Conservation (phyloP, 1,140 invertebrate species). For the Achatina immaculata region DNA sequence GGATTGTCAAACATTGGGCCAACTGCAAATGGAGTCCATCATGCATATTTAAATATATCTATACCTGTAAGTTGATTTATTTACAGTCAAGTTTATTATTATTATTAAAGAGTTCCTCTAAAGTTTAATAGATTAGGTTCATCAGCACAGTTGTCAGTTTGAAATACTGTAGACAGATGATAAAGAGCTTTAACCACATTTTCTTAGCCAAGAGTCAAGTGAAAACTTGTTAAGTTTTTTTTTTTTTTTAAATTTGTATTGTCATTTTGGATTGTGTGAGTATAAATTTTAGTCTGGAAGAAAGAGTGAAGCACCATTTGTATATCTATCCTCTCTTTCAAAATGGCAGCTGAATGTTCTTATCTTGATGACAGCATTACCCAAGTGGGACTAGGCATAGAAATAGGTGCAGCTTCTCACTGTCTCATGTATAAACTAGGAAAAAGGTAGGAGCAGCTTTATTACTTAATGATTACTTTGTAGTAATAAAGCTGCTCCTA, state of each 20-base stretch:
- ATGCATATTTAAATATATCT: slow-evolving; percentile 67
- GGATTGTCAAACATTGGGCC: slow-evolving; percentile 68
- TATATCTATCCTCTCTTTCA: no score
- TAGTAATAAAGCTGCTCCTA: no score
- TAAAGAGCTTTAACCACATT: not conserved
- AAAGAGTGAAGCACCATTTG: no score
- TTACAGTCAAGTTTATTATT: not conserved
- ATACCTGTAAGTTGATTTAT: slow-evolving; percentile 59
- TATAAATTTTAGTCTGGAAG: not conserved
- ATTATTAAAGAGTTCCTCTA: not conserved
- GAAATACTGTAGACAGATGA: not conserved
- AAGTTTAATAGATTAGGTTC: not conserved
- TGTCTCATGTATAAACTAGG: no score
- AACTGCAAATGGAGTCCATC: slow-evolving; percentile 66
- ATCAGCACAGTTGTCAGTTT: no score
- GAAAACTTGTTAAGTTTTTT: not conserved
- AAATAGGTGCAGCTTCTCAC: no score
- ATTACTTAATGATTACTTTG: no score
- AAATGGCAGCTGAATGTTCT: no score
- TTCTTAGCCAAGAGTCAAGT: not conserved
- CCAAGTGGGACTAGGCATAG: no score
- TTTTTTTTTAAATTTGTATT: not conserved
- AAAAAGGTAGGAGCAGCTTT: no score
- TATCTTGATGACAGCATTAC: no score
- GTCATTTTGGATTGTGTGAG: not conserved